Conservation (phyloP, 2,888 invertebrate genomes). For the Cacoxenus indagator region DNA sequence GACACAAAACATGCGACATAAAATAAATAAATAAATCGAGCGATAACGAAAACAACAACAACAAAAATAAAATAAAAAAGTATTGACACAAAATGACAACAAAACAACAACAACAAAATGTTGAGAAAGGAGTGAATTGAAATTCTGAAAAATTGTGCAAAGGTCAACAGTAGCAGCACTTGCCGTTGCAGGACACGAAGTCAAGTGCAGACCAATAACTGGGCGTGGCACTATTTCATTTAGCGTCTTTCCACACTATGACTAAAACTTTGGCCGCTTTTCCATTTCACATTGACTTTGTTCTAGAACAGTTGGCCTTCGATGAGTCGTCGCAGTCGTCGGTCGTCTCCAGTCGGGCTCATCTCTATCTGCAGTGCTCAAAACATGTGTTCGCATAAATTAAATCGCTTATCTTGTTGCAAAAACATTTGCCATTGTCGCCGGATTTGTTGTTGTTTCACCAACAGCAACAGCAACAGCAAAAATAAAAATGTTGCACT, state of each 20-base stretch:
- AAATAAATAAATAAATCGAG: slow-evolving; percentile 59
- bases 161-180: slow-evolving; percentile 41
- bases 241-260: slow-evolving; percentile 32
- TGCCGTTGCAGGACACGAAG: slow-evolving; percentile 39
- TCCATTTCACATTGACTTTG: neutral
- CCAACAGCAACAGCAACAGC: too few relatives aligned
- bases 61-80: too few relatives aligned
- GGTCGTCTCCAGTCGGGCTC: neutral
- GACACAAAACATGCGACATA: slow-evolving; percentile 44
- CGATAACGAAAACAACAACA: too few relatives aligned
- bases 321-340: neutral
- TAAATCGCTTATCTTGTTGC: slow-evolving; percentile 64
- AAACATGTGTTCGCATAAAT: slow-evolving; percentile 66
- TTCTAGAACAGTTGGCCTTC: neutral
- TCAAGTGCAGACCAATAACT: slow-evolving; percentile 44
- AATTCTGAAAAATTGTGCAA: too few relatives aligned
- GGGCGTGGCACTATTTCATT: slow-evolving; percentile 36
- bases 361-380: slow-evolving; percentile 38
- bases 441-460: neutral
- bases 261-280: neutral
- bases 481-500: too few relatives aligned
- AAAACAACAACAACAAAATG: too few relatives aligned
- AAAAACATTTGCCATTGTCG: slow-evolving; percentile 58
- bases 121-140: too few relatives aligned
- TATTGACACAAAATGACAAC: too few relatives aligned